A percentile compares a stretch with the other conserved stretches of the same genome.
phyloP scores from a whole-genome alignment of 2,888 invertebrate species.

The Colostygia pectinataria region DNA sequence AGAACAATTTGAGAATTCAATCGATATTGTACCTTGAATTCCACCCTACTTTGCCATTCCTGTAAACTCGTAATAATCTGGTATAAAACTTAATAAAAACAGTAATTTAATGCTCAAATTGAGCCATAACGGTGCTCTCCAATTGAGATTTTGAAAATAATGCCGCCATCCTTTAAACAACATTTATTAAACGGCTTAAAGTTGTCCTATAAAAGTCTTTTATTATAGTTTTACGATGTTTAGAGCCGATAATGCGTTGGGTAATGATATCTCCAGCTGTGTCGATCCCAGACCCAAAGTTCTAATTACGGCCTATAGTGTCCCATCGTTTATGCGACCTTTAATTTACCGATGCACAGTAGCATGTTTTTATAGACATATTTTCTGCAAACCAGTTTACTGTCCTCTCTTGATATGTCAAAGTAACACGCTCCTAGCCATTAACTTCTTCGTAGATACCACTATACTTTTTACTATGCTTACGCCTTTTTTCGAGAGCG shows the following conservation, averaged over 20 bases:
- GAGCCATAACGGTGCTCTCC: slow-evolving; percentile 9
- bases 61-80: too few species aligned
- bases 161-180: slow-evolving; percentile 39
- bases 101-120: slow-evolving; percentile 5
- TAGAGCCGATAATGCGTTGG: slow-evolving; percentile 30
- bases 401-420: slow-evolving; percentile 73
- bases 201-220: slow-evolving; percentile 31
- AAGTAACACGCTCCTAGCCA: slow-evolving; percentile 68
- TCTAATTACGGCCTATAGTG: slow-evolving; percentile 59
- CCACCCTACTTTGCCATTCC: too few species aligned
- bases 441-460: slow-evolving; percentile 63
- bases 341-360: slow-evolving; percentile 63
- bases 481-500: slow-evolving; percentile 50
- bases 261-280: slow-evolving; percentile 50
- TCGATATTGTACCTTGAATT: too few species aligned
- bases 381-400: slow-evolving; percentile 68
- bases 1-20: too few species aligned
- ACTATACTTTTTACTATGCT: slow-evolving; percentile 48
- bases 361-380: slow-evolving; percentile 35
- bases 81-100: too few species aligned
- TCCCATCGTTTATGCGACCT: slow-evolving; percentile 60
- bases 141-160: slow-evolving; percentile 39
- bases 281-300: slow-evolving; percentile 45
- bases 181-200: slow-evolving; percentile 46
- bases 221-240: slow-evolving; percentile 39